Evolutionary conservation across 2,113 vertebrate species (phyloP).

Genomic region (Aegithalos caudatus): DNA sequence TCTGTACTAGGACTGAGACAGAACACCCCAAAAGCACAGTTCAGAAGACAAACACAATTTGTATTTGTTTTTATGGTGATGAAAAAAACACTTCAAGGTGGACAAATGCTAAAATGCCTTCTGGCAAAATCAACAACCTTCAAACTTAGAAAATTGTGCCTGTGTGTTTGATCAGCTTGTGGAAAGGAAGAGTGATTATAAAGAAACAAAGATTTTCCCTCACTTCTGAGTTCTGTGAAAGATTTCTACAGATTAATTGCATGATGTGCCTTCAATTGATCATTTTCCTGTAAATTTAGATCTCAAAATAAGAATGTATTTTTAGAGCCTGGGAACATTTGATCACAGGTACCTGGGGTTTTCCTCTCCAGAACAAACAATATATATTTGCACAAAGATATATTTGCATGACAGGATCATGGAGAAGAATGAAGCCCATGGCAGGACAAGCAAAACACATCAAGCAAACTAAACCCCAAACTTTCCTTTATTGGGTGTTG

Average conservation of each 20-base stretch:
- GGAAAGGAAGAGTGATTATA: background rate
- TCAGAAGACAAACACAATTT: background rate
- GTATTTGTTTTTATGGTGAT: background rate
- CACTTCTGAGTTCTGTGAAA: background rate
- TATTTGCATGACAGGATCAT: background rate
- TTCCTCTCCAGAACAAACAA: background rate
- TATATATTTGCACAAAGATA: background rate
- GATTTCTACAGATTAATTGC: background rate
- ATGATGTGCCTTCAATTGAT: background rate
- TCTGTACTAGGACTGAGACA: background rate
- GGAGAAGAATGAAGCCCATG: background rate
- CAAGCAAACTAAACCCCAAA: background rate
- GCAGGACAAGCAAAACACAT: background rate
- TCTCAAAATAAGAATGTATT: background rate
- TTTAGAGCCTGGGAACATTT: background rate
- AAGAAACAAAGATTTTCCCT: background rate
- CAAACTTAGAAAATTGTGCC: background rate
- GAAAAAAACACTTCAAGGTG: conserved; percentile 12
- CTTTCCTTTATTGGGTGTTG: background rate
- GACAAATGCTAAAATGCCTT: background rate
- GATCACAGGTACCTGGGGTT: background rate
- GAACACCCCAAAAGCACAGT: background rate
- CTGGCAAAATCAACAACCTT: conserved; percentile 8
- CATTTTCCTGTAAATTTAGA: background rate
- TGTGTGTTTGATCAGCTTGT: background rate